Base-by-base conservation (phyloP, 2,888 invertebrate species). In the Philonicus albiceps region DNA sequence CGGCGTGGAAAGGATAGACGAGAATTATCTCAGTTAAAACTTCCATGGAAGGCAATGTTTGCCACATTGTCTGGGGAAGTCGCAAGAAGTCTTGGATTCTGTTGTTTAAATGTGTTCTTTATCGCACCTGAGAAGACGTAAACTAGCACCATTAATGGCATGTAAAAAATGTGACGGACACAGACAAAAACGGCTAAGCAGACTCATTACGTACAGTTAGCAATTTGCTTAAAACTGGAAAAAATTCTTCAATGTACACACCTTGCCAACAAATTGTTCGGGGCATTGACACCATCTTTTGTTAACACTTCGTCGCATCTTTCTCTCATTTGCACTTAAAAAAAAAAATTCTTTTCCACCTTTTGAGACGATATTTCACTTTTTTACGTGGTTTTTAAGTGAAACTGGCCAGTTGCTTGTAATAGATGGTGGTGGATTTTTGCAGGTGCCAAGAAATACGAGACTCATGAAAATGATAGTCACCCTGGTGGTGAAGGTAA, bases 211-310 rank as follows among this genome's bases (percentile, higher is more conserved):
- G 34, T 83, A 83, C 83, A 64, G 83, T 83, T 83, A 83, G 19
- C 83, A 64, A 83, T 34, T 55, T 83, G 83, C 64, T 83, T 31
- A 64, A 83, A 83, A 83, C 83, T 64, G 34, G 64, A 55, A 83
- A 37, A 34, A 83, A 64, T 55, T 83, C 83, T 16, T 37, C 37
- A 4, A 19, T 43, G 78, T 75, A 78, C 78, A 37, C 81, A 19
- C 19, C 31, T 19, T 1, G 27, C 16, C 8, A 37, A 49, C 22
- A 22, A 83, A 78, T 22, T 43, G 55, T 6, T 34, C 64, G 37
- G 49, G 83, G 37, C 83, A 64, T 83, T 83, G 83, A 83, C 83
- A 64, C 37, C 13, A 34, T 37, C 31, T 83, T 83, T 83, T 83
- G 83, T 83, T 83, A 83, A 34, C 83, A 83, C 72, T 83, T 64